Conservation (phyloP, 2,113 vertebrate species). For the Fukomys damarensis region DNA sequence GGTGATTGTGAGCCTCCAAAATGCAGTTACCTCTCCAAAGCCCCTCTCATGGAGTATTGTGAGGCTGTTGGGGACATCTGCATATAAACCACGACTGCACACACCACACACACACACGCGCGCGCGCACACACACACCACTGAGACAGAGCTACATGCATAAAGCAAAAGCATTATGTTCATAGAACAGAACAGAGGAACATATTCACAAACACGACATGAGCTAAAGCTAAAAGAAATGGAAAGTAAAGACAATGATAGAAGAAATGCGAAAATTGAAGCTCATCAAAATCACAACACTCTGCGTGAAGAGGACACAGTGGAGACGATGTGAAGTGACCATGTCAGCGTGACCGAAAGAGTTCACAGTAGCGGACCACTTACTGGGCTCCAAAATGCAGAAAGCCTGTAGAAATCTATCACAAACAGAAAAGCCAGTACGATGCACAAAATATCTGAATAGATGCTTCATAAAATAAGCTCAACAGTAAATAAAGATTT, state of each 20-base stretch:
- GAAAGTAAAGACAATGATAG: neutral
- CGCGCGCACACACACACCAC: neutral
- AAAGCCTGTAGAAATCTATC: neutral
- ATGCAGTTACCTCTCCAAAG: neutral
- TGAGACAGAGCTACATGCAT: neutral
- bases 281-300: neutral
- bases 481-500: neutral
- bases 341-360: neutral
- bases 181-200: neutral
- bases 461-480: neutral
- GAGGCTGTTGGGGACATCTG: neutral
- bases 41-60: neutral
- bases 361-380: neutral
- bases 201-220: neutral
- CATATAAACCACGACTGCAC: neutral
- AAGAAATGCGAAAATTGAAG: neutral
- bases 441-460: neutral
- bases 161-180: neutral
- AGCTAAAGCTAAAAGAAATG: neutral
- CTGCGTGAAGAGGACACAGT: neutral
- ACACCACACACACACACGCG: neutral
- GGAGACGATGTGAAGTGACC: neutral
- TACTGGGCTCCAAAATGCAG: neutral
- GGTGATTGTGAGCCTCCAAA: neutral
- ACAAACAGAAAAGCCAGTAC: neutral